Evolutionary conservation across 1,140 invertebrate genomes (phyloP), one percentile per base, ranked within the genome.

Genomic region (Euura saliciscinereae): DNA sequence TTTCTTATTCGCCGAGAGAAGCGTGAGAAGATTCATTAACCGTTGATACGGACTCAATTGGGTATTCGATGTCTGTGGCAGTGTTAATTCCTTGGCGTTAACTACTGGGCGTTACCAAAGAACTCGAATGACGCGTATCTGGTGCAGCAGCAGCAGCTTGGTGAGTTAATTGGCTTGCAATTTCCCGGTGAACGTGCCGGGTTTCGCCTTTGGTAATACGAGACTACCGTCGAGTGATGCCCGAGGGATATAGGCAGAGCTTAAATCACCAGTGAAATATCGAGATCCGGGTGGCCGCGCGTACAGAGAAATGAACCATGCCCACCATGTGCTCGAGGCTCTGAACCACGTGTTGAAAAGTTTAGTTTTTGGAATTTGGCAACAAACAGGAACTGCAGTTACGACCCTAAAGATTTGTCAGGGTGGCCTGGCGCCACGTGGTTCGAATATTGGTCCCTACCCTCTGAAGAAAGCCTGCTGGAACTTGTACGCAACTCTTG

Each of bases 91-190:
- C 51, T 4, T n/a, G 51, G 51, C 51, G 51, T 59, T 59, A 59
- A 59, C 51, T 59, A 59, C 51, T n/a, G 51, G 51, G 51, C 51
- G 51, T 59, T 8, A 59, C 51, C 51, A n/a, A 59, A 59, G 51
- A 8, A 11, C 8, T 8, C 10, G 51, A 59, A 59, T n/a, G 51
- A 59, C 51, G 51, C 51, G 51, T 59, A 59, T 59, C 51, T 59
- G 51, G 8, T 28, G 28, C 28, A 28, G 28, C 28, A 28, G 28
- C 28, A 28, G 28, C 28, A 28, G 28, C 28, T 59, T n/a, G 51
- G 51, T 59, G 51, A 59, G 51, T 59, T 59, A 59, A 59, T 59
- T 59, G 51, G 51, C 51, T 59, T n/a, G 51, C 51, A 59, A 59
- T 59, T 59, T 59, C 51, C 51, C 51, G 51, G 6, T n/a, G 51